Conservation (phyloP, 2,797 vertebrate species). For the Chaenodraco wilsoni region DNA sequence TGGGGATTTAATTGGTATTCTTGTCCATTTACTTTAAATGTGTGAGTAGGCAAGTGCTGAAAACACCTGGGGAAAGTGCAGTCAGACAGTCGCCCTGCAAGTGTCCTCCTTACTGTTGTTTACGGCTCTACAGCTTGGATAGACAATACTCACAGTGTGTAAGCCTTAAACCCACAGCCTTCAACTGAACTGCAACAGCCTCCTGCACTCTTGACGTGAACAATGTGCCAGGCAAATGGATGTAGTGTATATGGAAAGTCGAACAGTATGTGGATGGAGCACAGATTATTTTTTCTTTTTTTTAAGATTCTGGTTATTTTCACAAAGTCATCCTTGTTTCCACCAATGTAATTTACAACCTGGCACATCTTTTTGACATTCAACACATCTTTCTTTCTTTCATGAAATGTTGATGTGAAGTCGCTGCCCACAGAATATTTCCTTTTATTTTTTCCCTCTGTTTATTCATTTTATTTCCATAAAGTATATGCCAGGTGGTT, state of each 20-base stretch:
- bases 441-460: constrained; percentile 42
- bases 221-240: constrained; percentile 28
- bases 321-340: constrained; percentile 55
- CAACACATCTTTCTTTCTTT: constrained; percentile 39
- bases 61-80: not conserved
- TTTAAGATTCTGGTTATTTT: constrained; percentile 52
- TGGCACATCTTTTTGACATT: constrained; percentile 48
- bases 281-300: constrained; percentile 38
- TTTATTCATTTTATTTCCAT: constrained; percentile 55
- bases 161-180: not conserved
- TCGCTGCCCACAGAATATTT: constrained; percentile 45
- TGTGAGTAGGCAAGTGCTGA: constrained; percentile 6
- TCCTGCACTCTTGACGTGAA: constrained; percentile 35
- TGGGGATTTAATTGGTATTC: constrained; percentile 22
- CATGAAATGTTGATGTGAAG: constrained; percentile 33
- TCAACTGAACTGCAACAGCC: constrained; percentile 10
- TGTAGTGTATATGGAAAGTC: constrained; percentile 50
- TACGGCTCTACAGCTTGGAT: not conserved
- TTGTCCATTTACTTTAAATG: constrained; percentile 16
- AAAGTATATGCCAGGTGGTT: constrained; percentile 21
- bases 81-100: not conserved
- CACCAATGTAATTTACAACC: constrained; percentile 59
- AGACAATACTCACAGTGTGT: not conserved
- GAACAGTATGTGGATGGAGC: constrained; percentile 34
- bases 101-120: not conserved